phyloP scores from a whole-genome alignment of 2,113 vertebrate genomes.

The Alosa alosa region DNA sequence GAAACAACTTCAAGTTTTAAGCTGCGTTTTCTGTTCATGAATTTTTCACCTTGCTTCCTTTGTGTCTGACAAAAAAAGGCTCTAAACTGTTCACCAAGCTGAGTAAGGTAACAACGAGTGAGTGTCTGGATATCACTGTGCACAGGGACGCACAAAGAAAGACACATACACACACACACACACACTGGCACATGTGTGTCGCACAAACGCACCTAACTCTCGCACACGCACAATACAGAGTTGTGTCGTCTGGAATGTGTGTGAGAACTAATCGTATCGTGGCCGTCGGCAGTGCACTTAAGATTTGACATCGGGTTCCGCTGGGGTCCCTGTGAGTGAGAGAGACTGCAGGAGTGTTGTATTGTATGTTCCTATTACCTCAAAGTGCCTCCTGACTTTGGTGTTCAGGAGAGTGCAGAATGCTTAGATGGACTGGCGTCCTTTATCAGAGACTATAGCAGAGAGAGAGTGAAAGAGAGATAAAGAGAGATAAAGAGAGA shows the following conservation, averaged over 20 bases:
- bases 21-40: background rate
- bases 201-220: conserved; percentile 24
- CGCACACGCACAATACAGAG: background rate
- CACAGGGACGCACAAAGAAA: conserved; percentile 17
- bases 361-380: conserved; percentile 26
- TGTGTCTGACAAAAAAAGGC: conserved; percentile 20
- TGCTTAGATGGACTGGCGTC: conserved; percentile 39
- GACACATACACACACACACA: conserved; percentile 30
- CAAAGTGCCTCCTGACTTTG: conserved; percentile 39
- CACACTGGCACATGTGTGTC: background rate
- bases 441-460: conserved; percentile 16
- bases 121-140: conserved; percentile 35
- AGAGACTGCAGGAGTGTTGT: conserved; percentile 17
- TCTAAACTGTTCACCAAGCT: conserved; percentile 25
- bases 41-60: background rate
- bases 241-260: conserved; percentile 52
- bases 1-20: background rate
- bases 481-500: conserved; percentile 21
- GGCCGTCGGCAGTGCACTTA: conserved; percentile 47
- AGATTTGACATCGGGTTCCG: conserved; percentile 37
- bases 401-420: conserved; percentile 52
- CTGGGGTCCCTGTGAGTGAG: background rate
- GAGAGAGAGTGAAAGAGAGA: background rate
- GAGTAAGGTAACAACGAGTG: background rate
- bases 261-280: conserved; percentile 24